Percentiles rank a stretch among this genome's conserved stretches.
Conservation (phyloP, 2,888 invertebrate species). For the Drosophila bunnanda region DNA sequence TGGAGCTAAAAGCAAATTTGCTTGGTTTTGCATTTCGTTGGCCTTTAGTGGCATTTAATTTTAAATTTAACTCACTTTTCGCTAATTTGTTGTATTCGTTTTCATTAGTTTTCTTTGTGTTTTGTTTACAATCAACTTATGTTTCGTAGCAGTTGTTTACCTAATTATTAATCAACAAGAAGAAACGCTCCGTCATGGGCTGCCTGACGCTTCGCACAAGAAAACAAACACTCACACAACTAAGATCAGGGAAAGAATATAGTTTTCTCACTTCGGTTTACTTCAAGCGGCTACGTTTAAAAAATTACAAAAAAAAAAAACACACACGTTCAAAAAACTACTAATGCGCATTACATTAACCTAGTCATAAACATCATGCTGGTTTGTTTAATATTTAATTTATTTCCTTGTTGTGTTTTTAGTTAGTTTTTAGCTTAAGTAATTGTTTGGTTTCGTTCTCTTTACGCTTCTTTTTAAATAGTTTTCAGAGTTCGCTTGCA, state of each 20-base stretch:
- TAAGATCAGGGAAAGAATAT: conserved; percentile 21
- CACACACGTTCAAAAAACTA: conserved; percentile 55
- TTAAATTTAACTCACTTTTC: conserved; percentile 56
- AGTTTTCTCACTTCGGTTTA: conserved; percentile 26
- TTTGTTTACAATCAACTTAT: conserved; percentile 53
- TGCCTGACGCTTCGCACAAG: conserved; percentile 3
- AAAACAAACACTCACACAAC: conserved; percentile 37
- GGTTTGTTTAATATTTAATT: conserved; percentile 16
- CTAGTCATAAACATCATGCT: conserved; percentile 55
- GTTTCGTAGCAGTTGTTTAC: conserved; percentile 58
- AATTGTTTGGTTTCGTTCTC: conserved; percentile 26
- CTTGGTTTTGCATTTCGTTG: conserved; percentile 35
- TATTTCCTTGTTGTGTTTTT: conserved; percentile 4
- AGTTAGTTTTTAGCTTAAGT: conserved; percentile 49
- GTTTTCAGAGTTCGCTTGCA: conserved; percentile 22
- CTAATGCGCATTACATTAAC: conserved; percentile 57
- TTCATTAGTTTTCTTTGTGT: conserved; percentile 30
- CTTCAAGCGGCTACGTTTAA: conserved; percentile 60
- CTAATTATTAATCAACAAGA: conserved; percentile 82
- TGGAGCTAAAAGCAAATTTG: conserved; percentile 68
- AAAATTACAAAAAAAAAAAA: conserved; percentile 57
- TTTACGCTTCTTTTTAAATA: conserved; percentile 26
- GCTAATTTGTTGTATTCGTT: conserved; percentile 40
- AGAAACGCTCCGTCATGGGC: conserved; percentile 55
- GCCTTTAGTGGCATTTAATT: conserved; percentile 35